Evolutionary conservation across 2,888 invertebrate genomes (phyloP).

Genomic region (Nephrotoma guestfalica): DNA sequence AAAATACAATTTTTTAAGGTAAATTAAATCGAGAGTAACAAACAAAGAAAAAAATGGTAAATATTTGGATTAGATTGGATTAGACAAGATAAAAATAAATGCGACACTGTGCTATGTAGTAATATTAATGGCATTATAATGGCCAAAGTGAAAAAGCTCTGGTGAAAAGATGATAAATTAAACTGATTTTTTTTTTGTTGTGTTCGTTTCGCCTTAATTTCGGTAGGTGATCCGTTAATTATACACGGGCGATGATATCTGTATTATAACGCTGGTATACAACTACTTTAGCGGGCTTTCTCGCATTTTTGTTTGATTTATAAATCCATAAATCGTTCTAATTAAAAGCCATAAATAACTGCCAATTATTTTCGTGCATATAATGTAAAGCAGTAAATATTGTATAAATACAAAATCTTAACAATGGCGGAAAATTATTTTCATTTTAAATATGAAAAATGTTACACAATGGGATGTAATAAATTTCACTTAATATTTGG

Average conservation of each 20-base stretch:
- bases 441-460: not conserved
- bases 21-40: not conserved
- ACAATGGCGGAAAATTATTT: not conserved
- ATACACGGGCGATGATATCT: not conserved
- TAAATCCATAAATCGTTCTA: not conserved
- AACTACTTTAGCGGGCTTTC: not conserved
- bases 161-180: not conserved
- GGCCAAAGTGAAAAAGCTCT: not conserved
- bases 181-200: not conserved
- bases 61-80: not conserved
- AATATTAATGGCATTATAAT: not conserved
- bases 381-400: not conserved
- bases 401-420: not conserved
- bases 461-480: not conserved
- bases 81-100: not conserved
- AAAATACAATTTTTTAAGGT: not conserved
- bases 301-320: not conserved
- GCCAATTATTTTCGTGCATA: not conserved
- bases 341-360: not conserved
- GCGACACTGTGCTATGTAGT: not conserved
- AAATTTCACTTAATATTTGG: not conserved
- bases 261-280: not conserved
- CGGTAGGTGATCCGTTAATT: not conserved
- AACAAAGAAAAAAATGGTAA: not conserved
- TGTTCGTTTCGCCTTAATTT: not conserved